A percentile compares a stretch with the other conserved stretches of the same genome.
phyloP scores from a whole-genome alignment of 2,113 vertebrate species.

The Chitala chitala region DNA sequence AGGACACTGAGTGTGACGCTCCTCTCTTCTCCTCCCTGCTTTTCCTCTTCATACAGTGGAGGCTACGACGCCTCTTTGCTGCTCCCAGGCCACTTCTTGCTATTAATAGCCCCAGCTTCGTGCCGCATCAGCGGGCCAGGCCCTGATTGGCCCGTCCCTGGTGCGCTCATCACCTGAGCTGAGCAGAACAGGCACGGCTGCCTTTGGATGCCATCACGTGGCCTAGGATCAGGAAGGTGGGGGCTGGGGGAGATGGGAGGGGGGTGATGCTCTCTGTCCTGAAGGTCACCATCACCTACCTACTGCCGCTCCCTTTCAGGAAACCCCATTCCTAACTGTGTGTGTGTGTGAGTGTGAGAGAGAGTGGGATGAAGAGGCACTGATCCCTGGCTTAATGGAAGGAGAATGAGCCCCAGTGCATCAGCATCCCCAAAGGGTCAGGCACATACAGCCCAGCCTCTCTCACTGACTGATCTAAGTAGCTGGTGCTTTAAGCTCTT shows the following conservation, averaged over 20 bases:
- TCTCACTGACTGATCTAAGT: background rate
- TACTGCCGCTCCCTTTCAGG: background rate
- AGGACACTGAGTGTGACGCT: no score
- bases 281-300: background rate
- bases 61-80: background rate
- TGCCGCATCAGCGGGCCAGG: constrained; percentile 8
- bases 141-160: constrained; percentile 7
- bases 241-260: background rate
- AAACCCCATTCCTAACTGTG: no score
- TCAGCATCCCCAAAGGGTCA: background rate
- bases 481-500: background rate
- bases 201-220: background rate
- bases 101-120: constrained; percentile 20
- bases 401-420: no score
- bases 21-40: background rate
- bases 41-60: background rate
- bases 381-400: no score
- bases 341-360: background rate
- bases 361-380: background rate
- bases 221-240: background rate
- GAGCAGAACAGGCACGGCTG: background rate
- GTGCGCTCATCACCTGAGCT: constrained; percentile 5
- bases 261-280: background rate
- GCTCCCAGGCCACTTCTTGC: background rate
- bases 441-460: background rate